phyloP scores from a whole-genome alignment of 1,140 invertebrate species.

The Conus ventricosus region DNA sequence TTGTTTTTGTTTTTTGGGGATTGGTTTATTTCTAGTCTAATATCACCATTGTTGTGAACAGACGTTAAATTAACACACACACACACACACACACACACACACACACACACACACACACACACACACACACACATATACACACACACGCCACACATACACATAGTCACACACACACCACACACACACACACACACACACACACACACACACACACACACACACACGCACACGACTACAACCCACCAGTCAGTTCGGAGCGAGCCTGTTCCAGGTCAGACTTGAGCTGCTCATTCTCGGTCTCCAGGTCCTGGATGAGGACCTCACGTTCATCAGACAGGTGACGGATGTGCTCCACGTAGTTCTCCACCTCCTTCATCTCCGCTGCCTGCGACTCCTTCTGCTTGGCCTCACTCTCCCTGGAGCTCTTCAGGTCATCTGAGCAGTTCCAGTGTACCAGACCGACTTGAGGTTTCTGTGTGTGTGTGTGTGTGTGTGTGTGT shows the following conservation, averaged over 20 bases:
- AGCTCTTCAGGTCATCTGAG: constrained; percentile 59
- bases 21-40: no score
- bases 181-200: no score
- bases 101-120: no score
- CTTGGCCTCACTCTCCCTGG: constrained; percentile 64
- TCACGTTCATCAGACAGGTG: constrained; percentile 72
- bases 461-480: no score
- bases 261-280: constrained; percentile 65
- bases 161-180: no score
- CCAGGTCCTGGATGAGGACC: constrained; percentile 70
- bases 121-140: no score
- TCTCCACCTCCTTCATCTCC: constrained; percentile 73
- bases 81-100: constrained; percentile 24
- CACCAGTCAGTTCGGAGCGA: constrained; percentile 59
- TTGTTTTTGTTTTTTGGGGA: no score
- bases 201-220: no score
- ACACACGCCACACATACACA: no score
- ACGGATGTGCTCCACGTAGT: constrained; percentile 73
- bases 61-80: no score
- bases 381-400: constrained; percentile 66
- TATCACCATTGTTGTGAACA: no score
- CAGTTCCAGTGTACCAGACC: no score
- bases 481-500: neutral
- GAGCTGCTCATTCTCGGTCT: constrained; percentile 70
- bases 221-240: neutral